Percentiles rank a stretch among this genome's conserved stretches.
Conservation (phyloP, 2,888 invertebrate genomes). For the Lottia gigantea region DNA sequence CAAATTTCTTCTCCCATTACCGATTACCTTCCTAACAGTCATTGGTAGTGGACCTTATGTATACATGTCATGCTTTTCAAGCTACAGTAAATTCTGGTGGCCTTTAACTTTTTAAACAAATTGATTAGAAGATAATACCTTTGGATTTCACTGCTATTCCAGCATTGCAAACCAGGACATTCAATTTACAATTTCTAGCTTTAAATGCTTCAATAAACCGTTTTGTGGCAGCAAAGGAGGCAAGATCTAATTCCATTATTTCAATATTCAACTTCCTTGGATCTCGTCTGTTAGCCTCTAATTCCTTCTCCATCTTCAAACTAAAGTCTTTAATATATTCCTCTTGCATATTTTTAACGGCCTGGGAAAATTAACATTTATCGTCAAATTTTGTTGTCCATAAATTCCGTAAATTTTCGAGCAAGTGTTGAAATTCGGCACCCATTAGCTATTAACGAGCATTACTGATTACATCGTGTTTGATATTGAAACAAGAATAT, state of each 20-base stretch:
- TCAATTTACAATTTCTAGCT: neutral
- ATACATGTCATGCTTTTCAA: no score
- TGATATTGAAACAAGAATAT: no score
- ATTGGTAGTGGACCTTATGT: no score
- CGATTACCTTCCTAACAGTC: no score
- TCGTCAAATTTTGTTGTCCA: no score
- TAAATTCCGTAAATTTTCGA: no score
- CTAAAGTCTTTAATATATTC: neutral
- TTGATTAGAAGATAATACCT: neutral
- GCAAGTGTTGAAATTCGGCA: no score
- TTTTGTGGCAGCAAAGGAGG: neutral
- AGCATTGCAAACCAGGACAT: neutral
- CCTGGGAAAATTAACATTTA: neutral
- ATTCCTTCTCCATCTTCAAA: neutral
- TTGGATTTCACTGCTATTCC: neutral
- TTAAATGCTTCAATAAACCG: neutral
- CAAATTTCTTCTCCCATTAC: no score
- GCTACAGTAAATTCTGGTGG: no score
- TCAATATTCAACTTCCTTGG: neutral
- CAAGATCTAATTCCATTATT: neutral
- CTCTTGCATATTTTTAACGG: neutral
- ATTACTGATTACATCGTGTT: no score
- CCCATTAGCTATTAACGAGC: no score
- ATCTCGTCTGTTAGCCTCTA: neutral
- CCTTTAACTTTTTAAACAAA: no score